phyloP scores from a whole-genome alignment of 2,888 invertebrate species.

The Eueremaeus valkanovi region DNA sequence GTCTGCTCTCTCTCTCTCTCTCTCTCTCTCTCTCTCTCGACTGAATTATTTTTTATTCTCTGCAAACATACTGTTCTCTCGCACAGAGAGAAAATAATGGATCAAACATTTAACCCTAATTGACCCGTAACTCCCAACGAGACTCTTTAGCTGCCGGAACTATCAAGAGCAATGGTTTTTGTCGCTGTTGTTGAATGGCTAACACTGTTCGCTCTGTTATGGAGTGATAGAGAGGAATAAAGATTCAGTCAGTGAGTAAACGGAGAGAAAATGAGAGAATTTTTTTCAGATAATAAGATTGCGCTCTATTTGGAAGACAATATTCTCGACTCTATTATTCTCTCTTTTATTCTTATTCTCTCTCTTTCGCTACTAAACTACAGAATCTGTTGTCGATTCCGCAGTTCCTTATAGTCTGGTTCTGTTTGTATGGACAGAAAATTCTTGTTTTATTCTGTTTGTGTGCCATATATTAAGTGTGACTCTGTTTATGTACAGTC shows the following conservation, averaged over 20 bases:
- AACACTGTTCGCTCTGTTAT: not conserved
- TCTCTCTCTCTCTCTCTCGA: not conserved
- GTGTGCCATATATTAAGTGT: slow-evolving; percentile 26
- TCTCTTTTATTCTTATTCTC: not conserved
- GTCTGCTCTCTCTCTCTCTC: not conserved
- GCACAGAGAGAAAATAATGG: slow-evolving; percentile 20
- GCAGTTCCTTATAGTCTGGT: too few species aligned
- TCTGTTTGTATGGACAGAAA: too few species aligned
- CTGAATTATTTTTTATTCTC: not conserved
- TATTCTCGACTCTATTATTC: not conserved
- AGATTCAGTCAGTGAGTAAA: too few species aligned
- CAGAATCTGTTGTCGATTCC: too few species aligned
- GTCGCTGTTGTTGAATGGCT: not conserved
- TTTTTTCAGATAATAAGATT: not conserved
- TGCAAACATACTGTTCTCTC: not conserved
- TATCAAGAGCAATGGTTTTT: slow-evolving; percentile 32
- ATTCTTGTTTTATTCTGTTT: too few species aligned
- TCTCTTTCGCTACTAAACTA: not conserved
- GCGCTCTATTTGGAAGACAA: not conserved
- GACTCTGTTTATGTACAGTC: not conserved
- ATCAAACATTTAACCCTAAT: slow-evolving; percentile 37
- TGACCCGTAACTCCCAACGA: slow-evolving; percentile 36
- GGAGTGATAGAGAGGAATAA: too few species aligned
- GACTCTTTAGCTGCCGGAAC: slow-evolving; percentile 37
- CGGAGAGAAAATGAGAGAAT: too few species aligned